Conservation (phyloP, 1,140 invertebrate genomes). For the Zaprionus vittiger region DNA sequence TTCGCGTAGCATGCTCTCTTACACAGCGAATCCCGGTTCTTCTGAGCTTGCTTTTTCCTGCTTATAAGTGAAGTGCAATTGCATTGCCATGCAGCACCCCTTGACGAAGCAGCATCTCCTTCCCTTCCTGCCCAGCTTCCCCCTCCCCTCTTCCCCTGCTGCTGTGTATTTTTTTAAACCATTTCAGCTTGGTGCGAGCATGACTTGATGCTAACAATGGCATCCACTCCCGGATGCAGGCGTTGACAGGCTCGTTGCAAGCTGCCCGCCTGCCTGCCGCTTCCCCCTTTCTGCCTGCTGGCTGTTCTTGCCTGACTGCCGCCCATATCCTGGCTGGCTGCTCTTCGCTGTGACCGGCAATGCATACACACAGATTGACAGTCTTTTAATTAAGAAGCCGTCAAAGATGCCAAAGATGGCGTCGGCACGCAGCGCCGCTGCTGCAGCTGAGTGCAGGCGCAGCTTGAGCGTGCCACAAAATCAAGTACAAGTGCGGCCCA, state of each 20-base stretch:
- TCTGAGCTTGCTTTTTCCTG: slow-evolving; percentile 33
- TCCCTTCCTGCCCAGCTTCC: slow-evolving; percentile 18
- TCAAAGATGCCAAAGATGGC: slow-evolving; percentile 67
- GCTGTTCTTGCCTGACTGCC: neutral
- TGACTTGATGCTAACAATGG: slow-evolving; percentile 80
- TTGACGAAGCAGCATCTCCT: neutral
- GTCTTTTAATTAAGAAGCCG: slow-evolving; percentile 83
- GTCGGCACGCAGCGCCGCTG: slow-evolving; percentile 57
- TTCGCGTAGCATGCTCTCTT: neutral
- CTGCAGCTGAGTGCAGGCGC: slow-evolving; percentile 2
- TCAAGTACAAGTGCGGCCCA: slow-evolving; percentile 53
- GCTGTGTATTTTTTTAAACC: slow-evolving; percentile 23
- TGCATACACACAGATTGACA: slow-evolving; percentile 73
- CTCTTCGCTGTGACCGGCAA: slow-evolving; percentile 29
- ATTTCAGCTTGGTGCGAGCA: slow-evolving; percentile 59
- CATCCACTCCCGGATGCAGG: slow-evolving; percentile 47
- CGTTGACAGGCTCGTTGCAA: slow-evolving; percentile 38
- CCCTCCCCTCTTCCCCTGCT: slow-evolving; percentile 18
- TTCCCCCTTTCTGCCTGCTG: neutral
- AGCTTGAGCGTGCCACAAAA: slow-evolving; percentile 9
- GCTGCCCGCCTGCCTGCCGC: slow-evolving; percentile 7
- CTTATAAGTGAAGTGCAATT: slow-evolving; percentile 52
- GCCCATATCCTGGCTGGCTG: slow-evolving; percentile 23
- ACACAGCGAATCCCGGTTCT: slow-evolving; percentile 2
- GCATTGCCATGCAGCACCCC: slow-evolving; percentile 31